Evolutionary conservation across 2,797 vertebrate species (phyloP).

Genomic region (Danio jaintianensis): DNA sequence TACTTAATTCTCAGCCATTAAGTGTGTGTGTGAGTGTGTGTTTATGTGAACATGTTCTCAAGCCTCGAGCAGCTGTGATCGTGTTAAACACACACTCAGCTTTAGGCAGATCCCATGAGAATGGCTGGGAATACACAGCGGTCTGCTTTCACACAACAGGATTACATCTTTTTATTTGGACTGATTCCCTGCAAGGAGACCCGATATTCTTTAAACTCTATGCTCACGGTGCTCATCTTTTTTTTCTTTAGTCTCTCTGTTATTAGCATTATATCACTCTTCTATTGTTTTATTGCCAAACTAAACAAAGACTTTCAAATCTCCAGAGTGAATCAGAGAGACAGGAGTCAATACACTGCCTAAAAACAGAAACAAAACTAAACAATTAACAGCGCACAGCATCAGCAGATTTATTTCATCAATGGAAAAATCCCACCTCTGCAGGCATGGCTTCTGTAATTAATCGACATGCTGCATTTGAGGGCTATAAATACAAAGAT

Average conservation of each 20-base stretch:
- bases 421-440: conserved; percentile 48
- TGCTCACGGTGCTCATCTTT: not conserved
- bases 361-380: conserved; percentile 9
- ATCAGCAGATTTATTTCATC: conserved; percentile 42
- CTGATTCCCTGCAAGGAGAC: conserved; percentile 7
- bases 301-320: conserved; percentile 49
- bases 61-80: conserved; percentile 22
- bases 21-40: not conserved
- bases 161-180: conserved; percentile 21
- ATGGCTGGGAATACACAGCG: conserved; percentile 32
- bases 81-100: conserved; percentile 30
- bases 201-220: not conserved
- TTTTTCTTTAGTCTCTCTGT: conserved; percentile 1
- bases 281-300: conserved; percentile 33
- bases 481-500: conserved; percentile 1
- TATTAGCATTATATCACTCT: conserved; percentile 31
- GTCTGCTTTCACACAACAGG: conserved; percentile 26
- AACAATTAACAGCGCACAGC: conserved; percentile 23
- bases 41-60: conserved; percentile 1
- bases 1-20: not conserved
- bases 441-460: not conserved
- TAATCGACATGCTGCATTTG: not conserved
- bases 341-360: conserved; percentile 34
- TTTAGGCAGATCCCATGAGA: not conserved
- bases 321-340: conserved; percentile 44